phyloP scores from a whole-genome alignment of 2,888 invertebrate genomes.

The Creontiades dilutus region DNA sequence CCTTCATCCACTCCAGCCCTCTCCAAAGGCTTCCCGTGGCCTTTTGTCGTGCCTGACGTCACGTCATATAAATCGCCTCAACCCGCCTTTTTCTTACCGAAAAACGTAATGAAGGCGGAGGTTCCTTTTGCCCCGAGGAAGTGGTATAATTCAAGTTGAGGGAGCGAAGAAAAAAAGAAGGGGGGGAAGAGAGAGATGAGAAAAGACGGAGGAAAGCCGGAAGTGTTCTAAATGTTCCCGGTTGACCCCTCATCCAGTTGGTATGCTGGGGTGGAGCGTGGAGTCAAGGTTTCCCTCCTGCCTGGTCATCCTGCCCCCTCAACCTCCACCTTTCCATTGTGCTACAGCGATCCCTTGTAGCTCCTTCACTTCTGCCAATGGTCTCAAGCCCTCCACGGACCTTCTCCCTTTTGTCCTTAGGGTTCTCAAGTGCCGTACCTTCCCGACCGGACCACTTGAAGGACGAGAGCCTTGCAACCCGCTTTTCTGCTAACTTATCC shows the following conservation, averaged over 20 bases:
- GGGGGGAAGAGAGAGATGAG: not conserved
- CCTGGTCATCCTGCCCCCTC: conserved; percentile 13
- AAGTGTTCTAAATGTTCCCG: conserved; percentile 56
- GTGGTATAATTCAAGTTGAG: conserved; percentile 57
- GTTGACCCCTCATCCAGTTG: conserved; percentile 35
- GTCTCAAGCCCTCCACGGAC: conserved; percentile 52
- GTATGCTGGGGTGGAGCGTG: too few relatives aligned
- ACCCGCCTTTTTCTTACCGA: conserved; percentile 13
- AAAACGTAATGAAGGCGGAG: conserved; percentile 58
- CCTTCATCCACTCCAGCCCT: conserved; percentile 32
- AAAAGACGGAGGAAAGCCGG: not conserved
- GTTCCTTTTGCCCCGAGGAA: conserved; percentile 45
- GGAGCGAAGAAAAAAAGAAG: not conserved
- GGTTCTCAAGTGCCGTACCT: conserved; percentile 40
- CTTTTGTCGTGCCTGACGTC: conserved; percentile 58
- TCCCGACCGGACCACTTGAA: not conserved
- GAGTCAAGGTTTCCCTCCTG: not conserved
- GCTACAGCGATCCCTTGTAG: conserved; percentile 50
- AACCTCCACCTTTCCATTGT: not conserved
- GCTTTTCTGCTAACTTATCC: not conserved
- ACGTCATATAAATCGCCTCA: conserved; percentile 55
- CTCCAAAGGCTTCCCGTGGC: conserved; percentile 41
- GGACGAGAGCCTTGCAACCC: not conserved
- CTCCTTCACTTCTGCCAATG: conserved; percentile 61
- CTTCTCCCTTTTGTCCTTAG: conserved; percentile 49